phyloP scores from a whole-genome alignment of 2,797 vertebrate genomes.

The Pygocentrus nattereri region DNA sequence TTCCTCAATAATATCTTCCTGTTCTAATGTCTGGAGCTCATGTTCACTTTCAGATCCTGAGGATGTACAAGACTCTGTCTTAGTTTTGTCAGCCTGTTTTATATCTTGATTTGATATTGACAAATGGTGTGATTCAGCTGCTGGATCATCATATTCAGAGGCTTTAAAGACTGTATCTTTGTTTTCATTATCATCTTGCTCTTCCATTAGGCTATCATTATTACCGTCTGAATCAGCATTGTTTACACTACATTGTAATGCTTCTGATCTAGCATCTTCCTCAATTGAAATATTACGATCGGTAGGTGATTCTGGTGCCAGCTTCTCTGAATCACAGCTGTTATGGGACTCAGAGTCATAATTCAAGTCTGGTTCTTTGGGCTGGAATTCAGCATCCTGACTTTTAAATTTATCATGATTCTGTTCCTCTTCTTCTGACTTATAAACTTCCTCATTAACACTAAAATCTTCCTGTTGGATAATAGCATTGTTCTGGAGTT shows the following conservation, averaged over 20 bases:
- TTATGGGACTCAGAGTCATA: background rate
- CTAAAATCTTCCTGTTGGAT: background rate
- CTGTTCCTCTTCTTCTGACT: slow-evolving; percentile 3
- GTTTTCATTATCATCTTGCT: slow-evolving; percentile 27
- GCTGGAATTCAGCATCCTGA: slow-evolving; percentile 10
- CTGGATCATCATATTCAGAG: slow-evolving; percentile 9
- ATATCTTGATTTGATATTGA: slow-evolving; percentile 36
- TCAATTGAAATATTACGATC: slow-evolving; percentile 27
- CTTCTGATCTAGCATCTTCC: slow-evolving; percentile 22
- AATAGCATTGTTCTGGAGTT: background rate
- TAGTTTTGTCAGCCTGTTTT: background rate
- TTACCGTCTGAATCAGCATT: background rate
- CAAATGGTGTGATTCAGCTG: slow-evolving; percentile 8
- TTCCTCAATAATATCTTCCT: background rate
- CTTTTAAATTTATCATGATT: slow-evolving; percentile 19
- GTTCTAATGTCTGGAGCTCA: background rate
- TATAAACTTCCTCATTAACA: slow-evolving; percentile 4
- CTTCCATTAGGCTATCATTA: slow-evolving; percentile 4
- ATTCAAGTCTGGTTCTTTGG: background rate
- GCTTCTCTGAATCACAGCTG: background rate
- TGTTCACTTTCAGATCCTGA: background rate
- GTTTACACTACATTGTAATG: background rate
- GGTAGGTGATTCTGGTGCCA: background rate
- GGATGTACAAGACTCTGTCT: background rate
- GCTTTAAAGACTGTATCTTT: slow-evolving; percentile 29